Evolutionary conservation across 2,888 invertebrate genomes (phyloP), one percentile per base, ranked within the genome.

Genomic region (Globia sparganii): DNA sequence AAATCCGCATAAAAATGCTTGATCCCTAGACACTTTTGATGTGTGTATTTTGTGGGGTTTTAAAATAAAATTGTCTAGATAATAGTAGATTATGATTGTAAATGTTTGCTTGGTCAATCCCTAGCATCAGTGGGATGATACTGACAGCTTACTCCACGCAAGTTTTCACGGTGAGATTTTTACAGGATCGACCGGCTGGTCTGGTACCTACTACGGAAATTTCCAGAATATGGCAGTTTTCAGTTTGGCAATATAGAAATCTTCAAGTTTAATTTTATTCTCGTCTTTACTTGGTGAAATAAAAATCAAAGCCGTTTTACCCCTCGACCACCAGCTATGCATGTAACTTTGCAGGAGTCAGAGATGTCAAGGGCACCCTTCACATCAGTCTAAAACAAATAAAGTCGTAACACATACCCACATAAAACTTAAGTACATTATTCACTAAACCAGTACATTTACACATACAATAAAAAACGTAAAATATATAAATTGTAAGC

Each of bases 381-480:
- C 4, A 59, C 40, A 11, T 13, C 28, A 64, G 15, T 9, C 6
- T 66, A 1, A 28, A 18, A 40, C n/a, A n/a, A 58, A 49, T 64
- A 37, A 67, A 62, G 25, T 18, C 21, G 13, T 15, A 25, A 25
- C 37, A 56, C 28, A 46, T 15, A 71, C 15, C 56, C 64, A 58
- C 65, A 64, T 31, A 67, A 70, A 79, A 73, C 9, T 11, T 21
- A n/a, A n/a, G n/a, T n/a, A 53, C 58, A 81, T 75, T 76, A 78
- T 81, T 70, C 49, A 66, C 66, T 34, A 71, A 80, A 75, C 78
- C 70, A 64, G 79, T 75, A 78, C 75, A 76, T 79, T 79, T 62
- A 78, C 73, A 69, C 65, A 70, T 64, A 68, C 66, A 68, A 81
- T 67, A 79, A 77, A 34, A 76, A 75, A 70, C 61, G 25, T 46